Evolutionary conservation across 2,113 vertebrate species (phyloP).

Genomic region (Protomyctophum bolini): DNA sequence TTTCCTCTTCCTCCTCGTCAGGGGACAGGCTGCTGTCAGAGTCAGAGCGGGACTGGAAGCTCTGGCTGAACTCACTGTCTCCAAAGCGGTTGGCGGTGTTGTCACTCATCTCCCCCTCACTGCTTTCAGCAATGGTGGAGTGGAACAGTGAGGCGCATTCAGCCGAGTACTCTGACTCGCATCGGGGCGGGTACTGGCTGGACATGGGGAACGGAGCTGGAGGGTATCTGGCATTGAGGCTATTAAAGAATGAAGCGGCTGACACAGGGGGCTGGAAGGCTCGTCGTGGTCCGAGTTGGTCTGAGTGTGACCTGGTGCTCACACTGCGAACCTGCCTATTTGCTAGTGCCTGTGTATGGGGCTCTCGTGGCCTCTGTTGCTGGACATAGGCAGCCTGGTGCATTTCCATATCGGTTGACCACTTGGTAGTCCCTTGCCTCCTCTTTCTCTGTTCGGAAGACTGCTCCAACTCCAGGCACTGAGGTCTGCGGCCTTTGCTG

Average conservation of each 20-base stretch:
- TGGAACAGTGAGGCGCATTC: constrained; percentile 84
- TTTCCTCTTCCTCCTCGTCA: constrained; percentile 73
- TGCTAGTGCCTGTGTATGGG: constrained; percentile 17
- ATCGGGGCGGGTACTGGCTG: constrained; percentile 64
- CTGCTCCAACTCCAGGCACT: constrained; percentile 48
- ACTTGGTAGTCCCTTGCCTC: constrained; percentile 77
- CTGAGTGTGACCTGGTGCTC: constrained; percentile 63
- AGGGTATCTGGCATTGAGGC: constrained; percentile 72
- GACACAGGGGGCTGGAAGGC: constrained; percentile 57
- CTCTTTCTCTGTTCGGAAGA: constrained; percentile 60
- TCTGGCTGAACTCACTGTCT: constrained; percentile 88
- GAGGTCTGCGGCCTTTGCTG: constrained; percentile 57
- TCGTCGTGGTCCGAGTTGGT: constrained; percentile 60
- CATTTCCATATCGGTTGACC: constrained; percentile 80
- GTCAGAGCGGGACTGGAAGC: constrained; percentile 71
- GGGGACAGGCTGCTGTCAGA: constrained; percentile 74
- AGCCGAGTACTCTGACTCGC: constrained; percentile 85
- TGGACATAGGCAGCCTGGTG: constrained; percentile 40
- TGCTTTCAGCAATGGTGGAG: constrained; percentile 87
- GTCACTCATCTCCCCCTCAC: constrained; percentile 87
- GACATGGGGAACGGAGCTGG: constrained; percentile 55
- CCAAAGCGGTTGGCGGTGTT: constrained; percentile 87
- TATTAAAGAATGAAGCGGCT: constrained; percentile 67
- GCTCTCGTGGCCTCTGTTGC: constrained; percentile 55
- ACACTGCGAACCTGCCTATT: constrained; percentile 62